These are phyloP conservation scores for Hylia prasina DNA, from an alignment of 2,113 vertebrate genomes.

Conservation along the genomic window DNA sequence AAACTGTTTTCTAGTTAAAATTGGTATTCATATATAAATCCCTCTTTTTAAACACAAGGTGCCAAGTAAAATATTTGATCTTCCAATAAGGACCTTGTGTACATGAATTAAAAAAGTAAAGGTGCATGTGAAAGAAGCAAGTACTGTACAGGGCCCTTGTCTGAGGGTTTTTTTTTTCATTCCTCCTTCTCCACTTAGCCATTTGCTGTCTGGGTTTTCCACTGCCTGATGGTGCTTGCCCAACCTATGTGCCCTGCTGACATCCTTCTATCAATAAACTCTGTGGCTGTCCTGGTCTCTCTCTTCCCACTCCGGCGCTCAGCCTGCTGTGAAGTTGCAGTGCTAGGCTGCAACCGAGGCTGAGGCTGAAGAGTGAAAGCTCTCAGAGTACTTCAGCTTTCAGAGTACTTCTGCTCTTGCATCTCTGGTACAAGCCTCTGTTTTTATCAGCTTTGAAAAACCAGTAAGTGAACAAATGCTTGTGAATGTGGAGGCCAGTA, in stretches of 20 bases:
- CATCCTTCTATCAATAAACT: not conserved
- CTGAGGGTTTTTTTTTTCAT: not conserved
- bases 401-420: not conserved
- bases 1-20: conserved; percentile 1
- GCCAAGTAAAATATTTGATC: conserved; percentile 47
- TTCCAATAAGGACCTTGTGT: not conserved
- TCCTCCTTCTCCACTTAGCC: not conserved
- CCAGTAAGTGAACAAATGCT: not conserved
- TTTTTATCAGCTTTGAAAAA: not conserved
- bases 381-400: not conserved
- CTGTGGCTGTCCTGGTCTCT: not conserved
- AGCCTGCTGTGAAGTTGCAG: not conserved
- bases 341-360: too few relatives aligned
- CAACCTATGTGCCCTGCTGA: not conserved
- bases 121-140: not conserved
- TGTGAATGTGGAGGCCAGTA: not conserved
- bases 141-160: not conserved
- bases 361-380: not conserved
- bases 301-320: not conserved
- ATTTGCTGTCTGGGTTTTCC: not conserved
- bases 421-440: not conserved
- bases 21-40: not conserved
- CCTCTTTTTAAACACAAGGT: not conserved
- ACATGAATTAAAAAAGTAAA: not conserved
- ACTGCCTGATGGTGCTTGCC: not conserved